phyloP scores from a whole-genome alignment of 1,140 invertebrate genomes.

The Helicoverpa armigera region DNA sequence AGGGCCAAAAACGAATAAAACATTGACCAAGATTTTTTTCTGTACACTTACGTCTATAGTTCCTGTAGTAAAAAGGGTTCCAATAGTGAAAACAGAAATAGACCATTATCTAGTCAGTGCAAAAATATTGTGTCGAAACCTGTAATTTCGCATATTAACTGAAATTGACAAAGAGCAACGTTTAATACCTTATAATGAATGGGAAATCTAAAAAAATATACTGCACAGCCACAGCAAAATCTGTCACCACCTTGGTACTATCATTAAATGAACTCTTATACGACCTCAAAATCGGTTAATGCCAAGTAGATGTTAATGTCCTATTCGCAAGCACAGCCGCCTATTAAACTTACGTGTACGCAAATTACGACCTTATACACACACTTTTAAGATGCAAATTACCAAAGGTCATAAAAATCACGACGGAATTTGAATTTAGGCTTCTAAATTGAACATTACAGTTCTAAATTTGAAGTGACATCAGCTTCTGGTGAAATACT shows the following conservation, averaged over 20 bases:
- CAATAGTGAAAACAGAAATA: too few species aligned
- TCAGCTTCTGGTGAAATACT: not conserved
- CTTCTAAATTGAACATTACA: constrained; percentile 23
- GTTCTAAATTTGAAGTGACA: not conserved
- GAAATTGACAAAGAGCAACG: too few species aligned
- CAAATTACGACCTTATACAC: not conserved
- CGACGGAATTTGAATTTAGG: not conserved
- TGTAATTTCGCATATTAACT: too few species aligned
- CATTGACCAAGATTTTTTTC: too few species aligned
- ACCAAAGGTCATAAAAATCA: not conserved
- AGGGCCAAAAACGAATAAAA: too few species aligned
- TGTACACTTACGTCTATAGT: too few species aligned
- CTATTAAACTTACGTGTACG: not conserved
- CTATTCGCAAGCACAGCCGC: constrained; percentile 18
- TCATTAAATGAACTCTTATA: not conserved
- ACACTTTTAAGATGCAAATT: not conserved
- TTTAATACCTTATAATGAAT: too few species aligned
- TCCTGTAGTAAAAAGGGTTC: too few species aligned
- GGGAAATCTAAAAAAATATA: too few species aligned
- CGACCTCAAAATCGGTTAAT: constrained; percentile 26
- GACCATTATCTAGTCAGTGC: too few species aligned
- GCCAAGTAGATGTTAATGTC: constrained; percentile 42
- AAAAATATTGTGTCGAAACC: too few species aligned
- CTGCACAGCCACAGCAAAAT: too few species aligned
- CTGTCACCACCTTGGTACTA: not conserved